phyloP scores from a whole-genome alignment of 1,140 invertebrate genomes.

The Diprion similis region DNA sequence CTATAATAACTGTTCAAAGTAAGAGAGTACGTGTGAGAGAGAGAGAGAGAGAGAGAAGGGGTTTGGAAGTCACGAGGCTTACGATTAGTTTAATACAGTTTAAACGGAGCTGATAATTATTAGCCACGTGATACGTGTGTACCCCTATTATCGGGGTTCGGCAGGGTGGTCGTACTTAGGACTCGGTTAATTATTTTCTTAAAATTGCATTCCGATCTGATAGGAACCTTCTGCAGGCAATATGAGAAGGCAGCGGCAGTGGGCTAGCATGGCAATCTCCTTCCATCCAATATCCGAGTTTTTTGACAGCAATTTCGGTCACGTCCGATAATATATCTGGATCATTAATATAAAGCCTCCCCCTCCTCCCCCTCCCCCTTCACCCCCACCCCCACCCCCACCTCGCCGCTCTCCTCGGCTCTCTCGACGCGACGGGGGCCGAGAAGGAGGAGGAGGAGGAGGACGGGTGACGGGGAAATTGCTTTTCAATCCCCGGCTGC shows the following conservation, averaged over 20 bases:
- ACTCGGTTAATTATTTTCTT: constrained; percentile 8
- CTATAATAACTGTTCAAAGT: too few species aligned
- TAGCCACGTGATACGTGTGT: too few species aligned
- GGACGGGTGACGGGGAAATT: constrained; percentile 56
- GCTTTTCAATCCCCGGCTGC: constrained; percentile 62
- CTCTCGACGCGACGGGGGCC: too few species aligned
- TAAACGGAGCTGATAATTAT: too few species aligned
- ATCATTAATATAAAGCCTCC: constrained; percentile 64
- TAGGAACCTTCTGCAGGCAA: constrained; percentile 30
- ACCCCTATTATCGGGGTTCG: too few species aligned
- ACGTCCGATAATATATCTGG: constrained; percentile 66
- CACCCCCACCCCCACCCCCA: constrained; percentile 31
- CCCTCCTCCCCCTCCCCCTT: constrained; percentile 39
- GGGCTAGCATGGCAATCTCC: constrained; percentile 57
- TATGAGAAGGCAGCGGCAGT: constrained; percentile 31
- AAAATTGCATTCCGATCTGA: constrained; percentile 13
- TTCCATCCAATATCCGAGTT: constrained; percentile 65
- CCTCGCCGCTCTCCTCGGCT: background rate
- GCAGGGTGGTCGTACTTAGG: background rate
- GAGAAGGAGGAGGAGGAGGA: background rate
- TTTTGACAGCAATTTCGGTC: constrained; percentile 66
- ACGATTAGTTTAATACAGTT: too few species aligned
- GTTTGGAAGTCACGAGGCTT: too few species aligned
- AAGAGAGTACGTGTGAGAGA: too few species aligned
- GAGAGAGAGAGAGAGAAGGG: too few species aligned